These are phyloP conservation scores for Galeopterus variegatus DNA, from an alignment of 2,113 vertebrate genomes.

Conservation along the genomic window DNA sequence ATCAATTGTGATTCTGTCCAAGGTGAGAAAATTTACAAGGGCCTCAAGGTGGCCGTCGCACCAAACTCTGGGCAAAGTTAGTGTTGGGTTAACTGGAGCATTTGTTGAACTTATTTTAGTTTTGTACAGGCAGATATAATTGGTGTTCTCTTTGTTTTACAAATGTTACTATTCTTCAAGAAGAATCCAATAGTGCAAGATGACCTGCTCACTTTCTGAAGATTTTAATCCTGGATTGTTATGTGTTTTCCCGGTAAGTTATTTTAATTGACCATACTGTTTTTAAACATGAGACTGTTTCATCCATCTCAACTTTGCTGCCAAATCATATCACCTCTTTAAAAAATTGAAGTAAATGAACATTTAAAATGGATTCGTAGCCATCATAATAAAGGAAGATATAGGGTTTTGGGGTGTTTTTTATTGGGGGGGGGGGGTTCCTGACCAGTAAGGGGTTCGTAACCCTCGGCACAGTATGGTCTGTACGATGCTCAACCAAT, in stretches of 20 bases:
- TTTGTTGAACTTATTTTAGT: background rate
- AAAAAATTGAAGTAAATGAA: background rate
- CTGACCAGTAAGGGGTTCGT: too few species aligned
- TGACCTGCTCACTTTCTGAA: background rate
- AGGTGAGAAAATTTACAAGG: background rate
- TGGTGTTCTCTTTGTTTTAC: constrained; percentile 25
- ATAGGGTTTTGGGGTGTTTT: too few species aligned
- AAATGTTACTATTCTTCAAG: background rate
- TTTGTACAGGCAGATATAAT: background rate
- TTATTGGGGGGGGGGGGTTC: too few species aligned
- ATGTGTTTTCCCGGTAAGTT: constrained; percentile 39
- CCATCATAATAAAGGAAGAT: background rate
- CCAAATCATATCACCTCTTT: background rate
- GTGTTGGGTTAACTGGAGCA: background rate
- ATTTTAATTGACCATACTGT: background rate
- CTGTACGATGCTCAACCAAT: too few species aligned
- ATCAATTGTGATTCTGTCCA: background rate
- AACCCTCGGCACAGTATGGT: too few species aligned
- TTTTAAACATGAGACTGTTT: background rate
- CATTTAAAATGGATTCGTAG: constrained; percentile 12
- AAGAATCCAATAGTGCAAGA: background rate
- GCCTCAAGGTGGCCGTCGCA: background rate
- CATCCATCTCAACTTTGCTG: background rate
- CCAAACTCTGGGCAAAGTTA: background rate
- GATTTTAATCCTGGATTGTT: constrained; percentile 49